Evolutionary conservation across 2,797 vertebrate species (phyloP).

Genomic region (Hozukius guyotensis): DNA sequence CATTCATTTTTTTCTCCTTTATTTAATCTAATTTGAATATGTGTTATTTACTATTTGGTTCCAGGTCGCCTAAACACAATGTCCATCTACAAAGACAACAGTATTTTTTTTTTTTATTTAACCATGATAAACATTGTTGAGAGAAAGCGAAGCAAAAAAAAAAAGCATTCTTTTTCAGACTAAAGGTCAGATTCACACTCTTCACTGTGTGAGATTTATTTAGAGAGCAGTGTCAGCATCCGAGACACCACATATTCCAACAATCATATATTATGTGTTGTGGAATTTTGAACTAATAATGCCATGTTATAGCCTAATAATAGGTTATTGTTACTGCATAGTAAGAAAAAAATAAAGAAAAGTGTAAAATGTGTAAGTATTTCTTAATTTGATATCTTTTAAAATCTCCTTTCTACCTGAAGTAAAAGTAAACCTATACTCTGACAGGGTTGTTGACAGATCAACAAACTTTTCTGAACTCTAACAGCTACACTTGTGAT

Average conservation of each 20-base stretch:
- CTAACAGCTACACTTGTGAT: neutral
- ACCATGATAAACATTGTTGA: conserved; percentile 21
- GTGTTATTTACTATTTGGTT: conserved; percentile 35
- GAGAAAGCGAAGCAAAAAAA: conserved; percentile 26
- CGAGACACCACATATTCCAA: conserved; percentile 3
- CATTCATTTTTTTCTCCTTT: conserved; percentile 25
- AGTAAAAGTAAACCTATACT: neutral
- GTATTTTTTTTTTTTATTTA: conserved; percentile 29
- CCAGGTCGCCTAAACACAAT: conserved; percentile 20
- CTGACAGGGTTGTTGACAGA: neutral
- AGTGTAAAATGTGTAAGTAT: neutral
- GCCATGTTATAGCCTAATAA: neutral
- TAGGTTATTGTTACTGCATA: neutral
- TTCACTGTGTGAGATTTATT: conserved; percentile 24
- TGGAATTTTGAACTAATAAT: neutral
- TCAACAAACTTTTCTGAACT: neutral
- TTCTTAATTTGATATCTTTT: neutral
- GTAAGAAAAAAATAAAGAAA: neutral
- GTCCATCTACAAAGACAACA: conserved; percentile 12
- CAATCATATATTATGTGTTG: neutral
- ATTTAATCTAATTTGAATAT: conserved; percentile 36
- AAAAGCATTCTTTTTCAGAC: conserved; percentile 23
- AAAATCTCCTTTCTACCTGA: neutral
- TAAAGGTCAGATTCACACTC: conserved; percentile 53
- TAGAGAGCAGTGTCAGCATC: conserved; percentile 12